Percentiles rank a stretch among this genome's conserved stretches.
Conservation (phyloP, 30 jellyfish, hydroid and myxozoan species). For the Turritopsis dohrnii region DNA sequence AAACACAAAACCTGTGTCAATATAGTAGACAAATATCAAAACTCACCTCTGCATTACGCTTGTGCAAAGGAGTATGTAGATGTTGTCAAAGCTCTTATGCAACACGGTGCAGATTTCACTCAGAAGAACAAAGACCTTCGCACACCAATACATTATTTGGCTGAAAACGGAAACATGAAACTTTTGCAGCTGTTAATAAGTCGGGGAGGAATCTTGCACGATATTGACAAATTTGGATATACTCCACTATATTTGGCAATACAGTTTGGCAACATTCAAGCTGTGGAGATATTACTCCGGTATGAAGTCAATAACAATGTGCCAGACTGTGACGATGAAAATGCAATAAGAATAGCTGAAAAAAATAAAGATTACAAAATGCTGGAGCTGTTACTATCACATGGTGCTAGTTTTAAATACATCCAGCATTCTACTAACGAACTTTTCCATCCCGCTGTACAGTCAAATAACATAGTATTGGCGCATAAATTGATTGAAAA, state of each 20-base stretch:
- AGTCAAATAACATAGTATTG: not conserved
- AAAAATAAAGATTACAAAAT: not conserved
- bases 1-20: not conserved
- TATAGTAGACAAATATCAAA: not conserved
- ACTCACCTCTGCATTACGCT: not conserved
- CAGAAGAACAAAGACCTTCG: not conserved
- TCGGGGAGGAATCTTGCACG: not conserved
- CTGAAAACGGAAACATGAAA: not conserved
- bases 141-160: not conserved
- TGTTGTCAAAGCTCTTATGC: not conserved
- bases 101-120: constrained; percentile 6
- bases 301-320: not conserved
- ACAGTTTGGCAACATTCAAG: not conserved
- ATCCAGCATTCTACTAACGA: not conserved
- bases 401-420: not conserved
- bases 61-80: not conserved
- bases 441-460: not conserved
- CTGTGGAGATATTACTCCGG: not conserved
- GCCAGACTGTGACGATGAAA: not conserved
- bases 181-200: not conserved
- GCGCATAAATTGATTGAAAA: not conserved
- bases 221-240: not conserved
- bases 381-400: not conserved
- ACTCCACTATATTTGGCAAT: not conserved
- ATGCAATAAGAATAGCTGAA: not conserved